These are phyloP conservation scores for Glyptemys insculpta DNA, from an alignment of 2,797 vertebrate species.

Conservation along the genomic window DNA sequence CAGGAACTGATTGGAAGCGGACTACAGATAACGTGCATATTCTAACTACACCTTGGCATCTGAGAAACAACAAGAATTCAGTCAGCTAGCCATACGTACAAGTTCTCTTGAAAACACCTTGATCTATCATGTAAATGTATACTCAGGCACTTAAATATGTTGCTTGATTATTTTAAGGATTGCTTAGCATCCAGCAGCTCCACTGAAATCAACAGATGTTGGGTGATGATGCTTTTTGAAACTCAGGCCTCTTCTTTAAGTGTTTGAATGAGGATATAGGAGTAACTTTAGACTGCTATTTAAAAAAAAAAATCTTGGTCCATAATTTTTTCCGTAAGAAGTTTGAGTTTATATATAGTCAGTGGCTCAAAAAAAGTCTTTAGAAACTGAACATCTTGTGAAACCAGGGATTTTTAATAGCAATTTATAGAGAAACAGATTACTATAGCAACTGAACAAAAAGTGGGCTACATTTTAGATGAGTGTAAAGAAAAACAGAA, in stretches of 20 bases:
- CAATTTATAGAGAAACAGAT: not conserved
- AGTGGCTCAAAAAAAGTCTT: not conserved
- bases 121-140: not conserved
- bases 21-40: not conserved
- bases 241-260: not conserved
- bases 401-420: not conserved
- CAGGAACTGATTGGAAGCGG: not conserved
- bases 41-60: not conserved
- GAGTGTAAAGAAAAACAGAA: not conserved
- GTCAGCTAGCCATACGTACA: accelerated
- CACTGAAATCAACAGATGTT: not conserved
- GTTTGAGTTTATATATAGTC: not conserved
- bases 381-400: not conserved
- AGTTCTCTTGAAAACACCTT: not conserved
- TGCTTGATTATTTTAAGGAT: not conserved
- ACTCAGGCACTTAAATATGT: too few species aligned
- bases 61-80: not conserved
- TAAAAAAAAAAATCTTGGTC: not conserved
- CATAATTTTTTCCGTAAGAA: not conserved
- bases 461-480: not conserved
- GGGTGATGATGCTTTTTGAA: not conserved
- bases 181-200: not conserved
- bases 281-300: not conserved
- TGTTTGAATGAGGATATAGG: not conserved
- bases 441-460: not conserved